Conservation (phyloP, 2,888 invertebrate species). For the Sussaba pulchella region DNA sequence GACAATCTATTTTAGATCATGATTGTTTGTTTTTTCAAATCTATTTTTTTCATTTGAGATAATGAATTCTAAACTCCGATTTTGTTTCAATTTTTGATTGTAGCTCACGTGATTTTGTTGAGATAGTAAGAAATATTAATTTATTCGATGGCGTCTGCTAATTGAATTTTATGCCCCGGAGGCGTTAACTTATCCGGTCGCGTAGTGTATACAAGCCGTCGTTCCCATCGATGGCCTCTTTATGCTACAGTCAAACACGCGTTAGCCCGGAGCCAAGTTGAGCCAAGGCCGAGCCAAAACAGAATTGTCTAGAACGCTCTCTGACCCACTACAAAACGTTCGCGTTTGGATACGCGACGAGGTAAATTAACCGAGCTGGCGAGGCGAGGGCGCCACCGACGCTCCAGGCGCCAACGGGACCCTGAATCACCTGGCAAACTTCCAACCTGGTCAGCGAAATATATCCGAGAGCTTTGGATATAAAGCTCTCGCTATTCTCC, state of each 20-base stretch:
- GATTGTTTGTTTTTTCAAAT: no score
- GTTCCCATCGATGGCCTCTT: slow-evolving; percentile 31
- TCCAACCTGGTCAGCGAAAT: slow-evolving; percentile 65
- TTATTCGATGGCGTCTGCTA: no score
- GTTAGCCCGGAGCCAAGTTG: slow-evolving; percentile 58
- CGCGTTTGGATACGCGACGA: slow-evolving; percentile 43
- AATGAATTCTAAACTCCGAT: no score
- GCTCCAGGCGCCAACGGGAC: slow-evolving; percentile 29
- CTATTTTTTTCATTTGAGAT: no score
- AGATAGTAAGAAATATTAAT: no score
- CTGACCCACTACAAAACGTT: slow-evolving; percentile 1
- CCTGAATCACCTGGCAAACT: slow-evolving; percentile 66
- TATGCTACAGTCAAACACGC: slow-evolving; percentile 39
- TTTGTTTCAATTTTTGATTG: no score
- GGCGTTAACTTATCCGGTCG: no score
- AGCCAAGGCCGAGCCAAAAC: slow-evolving; percentile 53
- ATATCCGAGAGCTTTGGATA: slow-evolving; percentile 15
- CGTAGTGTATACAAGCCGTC: background rate
- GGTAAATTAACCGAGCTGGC: slow-evolving; percentile 58
- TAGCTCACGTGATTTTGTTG: no score
- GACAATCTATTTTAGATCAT: no score
- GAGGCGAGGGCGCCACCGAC: slow-evolving; percentile 2
- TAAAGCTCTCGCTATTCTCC: slow-evolving; percentile 12
- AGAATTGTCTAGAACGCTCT: slow-evolving; percentile 41
- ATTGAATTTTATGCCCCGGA: no score